Base-by-base conservation (phyloP, 64 coral and sea anemone genomes). In the Montipora sp. region DNA sequence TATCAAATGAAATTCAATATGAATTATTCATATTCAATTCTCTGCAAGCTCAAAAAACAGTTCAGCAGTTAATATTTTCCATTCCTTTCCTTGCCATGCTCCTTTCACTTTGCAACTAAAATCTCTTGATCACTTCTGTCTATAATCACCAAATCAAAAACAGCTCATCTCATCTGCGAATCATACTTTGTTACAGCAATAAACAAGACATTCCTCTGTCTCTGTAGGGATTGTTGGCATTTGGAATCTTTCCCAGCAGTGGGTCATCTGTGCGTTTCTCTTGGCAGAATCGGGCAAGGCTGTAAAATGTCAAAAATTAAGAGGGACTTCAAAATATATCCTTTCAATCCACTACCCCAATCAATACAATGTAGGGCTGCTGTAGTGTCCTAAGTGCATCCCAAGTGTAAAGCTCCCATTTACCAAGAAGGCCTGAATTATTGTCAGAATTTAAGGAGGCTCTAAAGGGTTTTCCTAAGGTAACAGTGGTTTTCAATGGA, bases 171-270 rank as follows among this genome's bases (percentile, higher is more conserved):
- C 5, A 48, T 48, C 7, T 19, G 14, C 13, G 16, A 19, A 7
- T 18, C 6, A 5, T 18, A 12, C 46, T 70, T 71, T 71, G 45
- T 85, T 50, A 85, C 47, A 85, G 19, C 45, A 85, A 4, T 19
- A 20, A 71, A 43, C 82, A 85, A 7, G 61, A n/a, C 82, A 84
- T 49, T 70, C 82, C 82, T 18, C 19, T 85, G 16, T 85, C 82
- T 85, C 82, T 85, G 82, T 85, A 85, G 71, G 82, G 82, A 85
- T 85, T 85, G 47, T 71, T 85, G 47, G 82, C 82, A 85, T 85
- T 85, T 51, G 82, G 82, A 51, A 85, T 85, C 65, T 85, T 85
- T 72, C 82, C 82, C 8, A 85, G 82, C 46, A 85, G 46, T 15
- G 82, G 63, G 16, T 85, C 82, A 85, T 85, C 82, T 71, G 63